Conservation (phyloP, 1,140 invertebrate species). For the Drosophila micromelanica region DNA sequence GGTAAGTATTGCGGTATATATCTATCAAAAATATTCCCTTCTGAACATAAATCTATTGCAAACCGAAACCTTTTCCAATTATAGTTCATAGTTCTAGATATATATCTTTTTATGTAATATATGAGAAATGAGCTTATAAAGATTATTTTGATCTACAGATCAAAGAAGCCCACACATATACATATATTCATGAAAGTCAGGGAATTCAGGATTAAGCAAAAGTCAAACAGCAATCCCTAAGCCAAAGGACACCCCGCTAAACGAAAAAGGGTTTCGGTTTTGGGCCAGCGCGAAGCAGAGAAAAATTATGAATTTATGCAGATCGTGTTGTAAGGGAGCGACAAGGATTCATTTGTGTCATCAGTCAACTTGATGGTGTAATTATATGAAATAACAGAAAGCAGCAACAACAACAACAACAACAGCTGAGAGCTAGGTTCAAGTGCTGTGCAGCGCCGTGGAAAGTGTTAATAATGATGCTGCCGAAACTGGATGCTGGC, state of each 20-base stretch:
- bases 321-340: conserved; percentile 69
- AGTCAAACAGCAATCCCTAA: conserved; percentile 27
- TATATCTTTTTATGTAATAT: too few relatives aligned
- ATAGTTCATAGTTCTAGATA: too few relatives aligned
- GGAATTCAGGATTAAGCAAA: not conserved
- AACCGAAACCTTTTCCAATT: too few relatives aligned
- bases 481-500: conserved; percentile 67
- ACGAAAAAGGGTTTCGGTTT: conserved; percentile 12
- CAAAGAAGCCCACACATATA: too few relatives aligned
- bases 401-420: conserved; percentile 55
- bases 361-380: conserved; percentile 85
- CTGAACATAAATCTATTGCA: too few relatives aligned
- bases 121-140: too few relatives aligned
- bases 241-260: conserved; percentile 9
- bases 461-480: conserved; percentile 79
- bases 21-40: too few relatives aligned
- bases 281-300: conserved; percentile 33
- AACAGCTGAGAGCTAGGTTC: conserved; percentile 51
- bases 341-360: conserved; percentile 84
- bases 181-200: not conserved
- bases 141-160: not conserved
- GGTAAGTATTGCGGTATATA: too few relatives aligned
- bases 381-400: conserved; percentile 77
- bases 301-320: conserved; percentile 82
- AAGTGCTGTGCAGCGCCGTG: conserved; percentile 58